These are phyloP conservation scores for Cavia porcellus DNA, from an alignment of 2,113 vertebrate species.

Conservation along the genomic window DNA sequence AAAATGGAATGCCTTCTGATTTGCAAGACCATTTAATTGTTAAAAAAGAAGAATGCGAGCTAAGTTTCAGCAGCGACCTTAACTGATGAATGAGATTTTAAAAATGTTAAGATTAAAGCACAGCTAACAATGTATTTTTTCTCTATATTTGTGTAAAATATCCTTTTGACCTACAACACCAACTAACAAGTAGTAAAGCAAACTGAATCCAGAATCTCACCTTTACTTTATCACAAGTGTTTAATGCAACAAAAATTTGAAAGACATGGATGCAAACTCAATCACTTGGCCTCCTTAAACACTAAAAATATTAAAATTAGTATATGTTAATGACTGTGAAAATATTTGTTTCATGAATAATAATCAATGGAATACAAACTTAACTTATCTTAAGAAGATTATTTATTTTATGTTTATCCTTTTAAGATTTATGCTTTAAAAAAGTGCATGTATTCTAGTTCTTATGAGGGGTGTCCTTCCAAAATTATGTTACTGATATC, in stretches of 20 bases:
- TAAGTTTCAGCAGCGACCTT: constrained; percentile 19
- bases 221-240: constrained; percentile 12
- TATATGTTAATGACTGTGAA: background rate
- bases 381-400: constrained; percentile 16
- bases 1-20: constrained; percentile 6
- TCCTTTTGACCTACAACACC: background rate
- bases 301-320: constrained; percentile 35
- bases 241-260: background rate
- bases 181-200: background rate
- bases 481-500: constrained; percentile 8
- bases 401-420: constrained; percentile 15
- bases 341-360: constrained; percentile 44
- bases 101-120: background rate
- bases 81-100: background rate
- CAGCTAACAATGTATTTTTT: background rate
- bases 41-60: background rate
- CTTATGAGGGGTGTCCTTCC: background rate
- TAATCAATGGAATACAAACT: background rate
- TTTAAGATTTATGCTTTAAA: constrained; percentile 35
- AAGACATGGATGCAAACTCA: background rate
- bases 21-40: constrained; percentile 13
- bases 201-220: background rate
- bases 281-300: background rate
- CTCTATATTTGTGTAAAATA: background rate
- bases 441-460: background rate